Base-by-base conservation (phyloP, 2,113 vertebrate genomes). In the Camarhynchus parvulus region DNA sequence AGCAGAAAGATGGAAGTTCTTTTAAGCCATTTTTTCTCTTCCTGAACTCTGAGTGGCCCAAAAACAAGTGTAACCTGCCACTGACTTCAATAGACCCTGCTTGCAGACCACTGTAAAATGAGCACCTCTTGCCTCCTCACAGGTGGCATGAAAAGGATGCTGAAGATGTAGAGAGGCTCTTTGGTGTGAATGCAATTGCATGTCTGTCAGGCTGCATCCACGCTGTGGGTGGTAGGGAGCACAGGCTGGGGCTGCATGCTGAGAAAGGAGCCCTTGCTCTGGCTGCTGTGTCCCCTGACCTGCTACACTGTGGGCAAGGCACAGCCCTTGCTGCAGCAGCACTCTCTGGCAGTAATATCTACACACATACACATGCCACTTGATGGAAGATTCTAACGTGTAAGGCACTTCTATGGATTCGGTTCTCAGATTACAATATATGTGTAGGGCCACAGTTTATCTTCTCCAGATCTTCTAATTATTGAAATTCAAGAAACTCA, bases 181-280 rank as follows among this genome's bases (percentile, higher is more conserved):
- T 61, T 28, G 7, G 6, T 49, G 13, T 49, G 15, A 58, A 23
- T 46, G 23, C 55, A 69, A 10, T 15, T 44, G 11, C 13, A 13
- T 16, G 35, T 73, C 27, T 76, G 16, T 16, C 11, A 3, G 21
- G 13, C 31, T 7, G 4, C 2, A 0, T 7, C 11, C 21, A 0
- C 12, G 8, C 21, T 58, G 28, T 33, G 37, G 13, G 18, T 33
- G 13, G 25, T 10, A 15, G 5, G 14, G 10, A 89, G 28, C 25
- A 31, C 15, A 50, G 33, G 3, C 2, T 46, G 39, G 33, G 11
- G 3, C 11, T 83, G 24, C 18, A 2, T 10, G 15, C n/a, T 53
- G 30, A 59, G 64, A 11, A 81, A 63, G 55, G 7, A 58, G 16
- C 8, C 33, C 14, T 25, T 46, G 13, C 23, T 81, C 23, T 52